phyloP scores from a whole-genome alignment of 53 echinoderm and acorn worm species.

The Pentamera pediparva region DNA sequence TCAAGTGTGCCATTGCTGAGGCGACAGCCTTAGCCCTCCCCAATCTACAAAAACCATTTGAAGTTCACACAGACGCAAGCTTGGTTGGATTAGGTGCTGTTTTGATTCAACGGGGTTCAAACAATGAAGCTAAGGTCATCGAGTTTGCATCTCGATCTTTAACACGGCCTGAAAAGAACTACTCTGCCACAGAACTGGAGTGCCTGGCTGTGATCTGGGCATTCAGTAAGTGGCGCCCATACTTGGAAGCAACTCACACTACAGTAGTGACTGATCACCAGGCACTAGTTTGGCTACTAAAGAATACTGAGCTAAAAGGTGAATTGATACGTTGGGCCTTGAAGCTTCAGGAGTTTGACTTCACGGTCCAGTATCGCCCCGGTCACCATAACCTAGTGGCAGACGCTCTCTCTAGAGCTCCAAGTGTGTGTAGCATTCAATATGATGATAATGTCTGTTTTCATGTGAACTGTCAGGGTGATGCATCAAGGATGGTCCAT shows the following conservation, averaged over 20 bases:
- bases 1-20: background rate
- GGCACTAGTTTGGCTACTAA: conserved; percentile 27
- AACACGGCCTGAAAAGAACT: background rate
- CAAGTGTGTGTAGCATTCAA: background rate
- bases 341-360: conserved; percentile 35
- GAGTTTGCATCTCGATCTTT: background rate
- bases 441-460: conserved; percentile 37
- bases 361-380: conserved; percentile 41
- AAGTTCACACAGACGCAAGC: background rate
- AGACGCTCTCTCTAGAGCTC: conserved; percentile 11
- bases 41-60: background rate
- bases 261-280: conserved; percentile 24
- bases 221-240: background rate
- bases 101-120: background rate
- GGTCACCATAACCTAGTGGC: conserved; percentile 25
- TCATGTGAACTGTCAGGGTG: background rate
- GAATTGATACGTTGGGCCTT: conserved; percentile 43
- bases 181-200: background rate
- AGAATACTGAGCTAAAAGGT: conserved; percentile 18
- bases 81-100: background rate
- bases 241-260: background rate
- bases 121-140: background rate
- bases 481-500: conserved; percentile 17
- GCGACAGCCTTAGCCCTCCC: background rate
- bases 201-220: background rate